phyloP scores from a whole-genome alignment of 2,888 invertebrate species.

The Pristionchus entomophagus region DNA sequence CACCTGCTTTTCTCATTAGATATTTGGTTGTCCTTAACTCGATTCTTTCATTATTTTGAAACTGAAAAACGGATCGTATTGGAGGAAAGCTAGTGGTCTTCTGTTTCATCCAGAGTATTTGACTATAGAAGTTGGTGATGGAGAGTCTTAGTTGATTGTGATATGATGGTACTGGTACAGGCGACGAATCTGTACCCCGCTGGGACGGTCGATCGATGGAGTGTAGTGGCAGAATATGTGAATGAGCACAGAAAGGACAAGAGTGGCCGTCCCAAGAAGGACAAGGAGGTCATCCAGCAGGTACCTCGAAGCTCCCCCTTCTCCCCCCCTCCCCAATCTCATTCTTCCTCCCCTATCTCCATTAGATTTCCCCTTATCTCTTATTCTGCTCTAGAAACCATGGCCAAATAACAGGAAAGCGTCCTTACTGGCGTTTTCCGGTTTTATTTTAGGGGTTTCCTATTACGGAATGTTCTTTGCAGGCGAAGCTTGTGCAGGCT shows the following conservation, averaged over 20 bases:
- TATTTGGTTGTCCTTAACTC: too few relatives aligned
- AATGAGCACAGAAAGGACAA: constrained; percentile 82
- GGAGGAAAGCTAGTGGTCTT: too few relatives aligned
- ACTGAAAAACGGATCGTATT: too few relatives aligned
- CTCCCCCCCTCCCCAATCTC: too few relatives aligned
- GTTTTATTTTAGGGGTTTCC: too few relatives aligned
- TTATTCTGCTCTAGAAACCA: background rate
- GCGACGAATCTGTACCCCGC: constrained; percentile 98
- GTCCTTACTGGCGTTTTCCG: too few relatives aligned
- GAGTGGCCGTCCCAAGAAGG: constrained; percentile 81
- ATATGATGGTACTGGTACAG: constrained; percentile 55
- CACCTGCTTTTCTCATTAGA: too few relatives aligned
- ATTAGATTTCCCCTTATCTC: too few relatives aligned
- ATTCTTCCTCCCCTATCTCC: too few relatives aligned
- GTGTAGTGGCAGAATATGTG: constrained; percentile 89
- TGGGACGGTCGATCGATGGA: constrained; percentile 82
- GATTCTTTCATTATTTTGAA: too few relatives aligned
- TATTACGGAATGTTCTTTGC: background rate
- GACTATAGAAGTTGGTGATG: background rate
- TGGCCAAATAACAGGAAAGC: constrained; percentile 84
- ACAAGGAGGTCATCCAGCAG: constrained; percentile 94
- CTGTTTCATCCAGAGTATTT: too few relatives aligned
- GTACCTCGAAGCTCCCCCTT: constrained; percentile 80
- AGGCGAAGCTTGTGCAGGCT: constrained; percentile 38
- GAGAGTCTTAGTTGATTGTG: background rate